Evolutionary conservation across 1,140 invertebrate species (phyloP).

Genomic region (Popillia japonica): DNA sequence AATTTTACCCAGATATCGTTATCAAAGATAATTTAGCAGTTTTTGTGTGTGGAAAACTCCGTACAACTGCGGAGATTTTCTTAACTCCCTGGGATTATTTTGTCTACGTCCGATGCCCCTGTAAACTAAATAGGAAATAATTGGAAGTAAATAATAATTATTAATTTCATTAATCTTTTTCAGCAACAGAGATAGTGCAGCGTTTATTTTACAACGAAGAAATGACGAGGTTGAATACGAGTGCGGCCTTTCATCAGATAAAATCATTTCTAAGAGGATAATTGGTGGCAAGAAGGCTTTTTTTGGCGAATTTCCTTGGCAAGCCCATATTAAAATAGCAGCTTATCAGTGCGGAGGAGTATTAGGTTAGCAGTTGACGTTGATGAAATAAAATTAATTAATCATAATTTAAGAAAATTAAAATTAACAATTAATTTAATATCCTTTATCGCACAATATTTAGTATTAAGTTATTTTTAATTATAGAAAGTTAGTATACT

Average conservation of each 20-base stretch:
- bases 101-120: too few relatives aligned
- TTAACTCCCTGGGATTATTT: too few relatives aligned
- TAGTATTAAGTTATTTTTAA: too few relatives aligned
- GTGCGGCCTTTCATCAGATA: conserved; percentile 57
- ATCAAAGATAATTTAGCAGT: too few relatives aligned
- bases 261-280: conserved; percentile 75
- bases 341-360: conserved; percentile 84
- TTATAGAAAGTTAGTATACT: too few relatives aligned
- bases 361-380: conserved; percentile 61
- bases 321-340: conserved; percentile 83
- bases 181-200: conserved; percentile 5
- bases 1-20: too few relatives aligned
- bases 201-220: conserved; percentile 46
- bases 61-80: too few relatives aligned
- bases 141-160: too few relatives aligned
- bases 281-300: conserved; percentile 76
- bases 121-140: too few relatives aligned
- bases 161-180: neutral
- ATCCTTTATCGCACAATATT: too few relatives aligned
- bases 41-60: too few relatives aligned
- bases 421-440: too few relatives aligned
- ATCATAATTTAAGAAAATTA: neutral
- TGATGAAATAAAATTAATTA: neutral
- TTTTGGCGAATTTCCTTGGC: conserved; percentile 85
- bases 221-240: conserved; percentile 50